Evolutionary conservation across 1,140 invertebrate genomes (phyloP).

Genomic region (Leptinotarsa texana): DNA sequence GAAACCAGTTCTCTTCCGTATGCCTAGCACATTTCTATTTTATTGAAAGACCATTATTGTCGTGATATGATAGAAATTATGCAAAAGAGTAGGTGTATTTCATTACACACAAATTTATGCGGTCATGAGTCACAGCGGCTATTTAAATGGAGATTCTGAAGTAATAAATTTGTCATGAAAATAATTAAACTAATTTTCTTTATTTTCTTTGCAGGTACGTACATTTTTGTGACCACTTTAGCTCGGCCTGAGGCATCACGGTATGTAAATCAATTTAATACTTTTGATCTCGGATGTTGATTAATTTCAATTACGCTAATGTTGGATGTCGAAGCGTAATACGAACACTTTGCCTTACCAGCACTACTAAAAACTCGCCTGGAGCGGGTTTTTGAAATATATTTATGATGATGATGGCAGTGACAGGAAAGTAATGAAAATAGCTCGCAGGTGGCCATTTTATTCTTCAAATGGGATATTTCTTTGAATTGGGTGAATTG

Average conservation of each 20-base stretch:
- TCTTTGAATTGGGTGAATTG: too few species aligned
- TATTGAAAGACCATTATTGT: conserved; percentile 2
- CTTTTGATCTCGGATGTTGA: conserved; percentile 23
- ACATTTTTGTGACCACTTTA: conserved; percentile 15
- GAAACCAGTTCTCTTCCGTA: neutral
- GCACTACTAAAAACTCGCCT: neutral
- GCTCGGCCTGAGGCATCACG: conserved; percentile 2
- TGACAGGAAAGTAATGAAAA: too few species aligned
- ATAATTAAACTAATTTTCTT: conserved; percentile 30
- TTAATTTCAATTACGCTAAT: conserved; percentile 25
- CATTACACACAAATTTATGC: conserved; percentile 25
- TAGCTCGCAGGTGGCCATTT: too few species aligned
- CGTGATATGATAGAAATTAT: conserved; percentile 21
- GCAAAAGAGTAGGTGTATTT: conserved; percentile 25
- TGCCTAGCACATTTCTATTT: neutral
- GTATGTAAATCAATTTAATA: conserved; percentile 31
- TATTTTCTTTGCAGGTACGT: conserved; percentile 30
- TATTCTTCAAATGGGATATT: too few species aligned
- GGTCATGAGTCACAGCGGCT: conserved; percentile 18
- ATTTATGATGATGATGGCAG: too few species aligned
- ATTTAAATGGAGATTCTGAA: conserved; percentile 27
- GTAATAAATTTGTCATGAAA: conserved; percentile 32
- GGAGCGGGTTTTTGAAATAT: too few species aligned
- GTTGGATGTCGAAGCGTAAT: neutral
- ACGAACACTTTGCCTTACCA: neutral